phyloP scores from a whole-genome alignment of 2,797 vertebrate genomes.

The Decapterus maruadsi region DNA sequence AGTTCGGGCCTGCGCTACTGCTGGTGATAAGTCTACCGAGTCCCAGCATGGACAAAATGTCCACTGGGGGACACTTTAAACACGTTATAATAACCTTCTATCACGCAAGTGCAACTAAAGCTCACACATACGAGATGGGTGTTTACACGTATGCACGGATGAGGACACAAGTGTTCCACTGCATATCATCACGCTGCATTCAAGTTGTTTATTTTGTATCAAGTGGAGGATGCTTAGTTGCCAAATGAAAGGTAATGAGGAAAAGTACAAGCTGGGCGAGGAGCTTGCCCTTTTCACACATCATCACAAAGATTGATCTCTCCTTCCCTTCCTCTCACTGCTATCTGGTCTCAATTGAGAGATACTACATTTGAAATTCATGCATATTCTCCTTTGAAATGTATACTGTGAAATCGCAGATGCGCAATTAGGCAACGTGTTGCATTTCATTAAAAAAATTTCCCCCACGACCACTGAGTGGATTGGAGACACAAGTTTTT shows the following conservation, averaged over 20 bases:
- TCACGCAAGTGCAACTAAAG: slow-evolving; percentile 54
- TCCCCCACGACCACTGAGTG: slow-evolving; percentile 58
- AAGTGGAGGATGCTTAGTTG: slow-evolving; percentile 67
- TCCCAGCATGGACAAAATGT: slow-evolving; percentile 64
- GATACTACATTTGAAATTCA: slow-evolving; percentile 76
- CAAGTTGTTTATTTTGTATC: slow-evolving; percentile 70
- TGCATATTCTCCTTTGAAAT: slow-evolving; percentile 77
- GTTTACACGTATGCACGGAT: slow-evolving; percentile 53
- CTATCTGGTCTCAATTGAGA: slow-evolving; percentile 70
- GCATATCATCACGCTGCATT: slow-evolving; percentile 36
- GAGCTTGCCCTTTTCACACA: slow-evolving; percentile 78
- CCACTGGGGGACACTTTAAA: slow-evolving; percentile 70
- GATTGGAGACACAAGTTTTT: slow-evolving; percentile 72
- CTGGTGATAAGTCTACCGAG: slow-evolving; percentile 66
- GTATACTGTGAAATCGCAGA: slow-evolving; percentile 56
- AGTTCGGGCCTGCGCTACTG: slow-evolving; percentile 35
- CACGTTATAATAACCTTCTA: slow-evolving; percentile 65
- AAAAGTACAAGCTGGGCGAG: slow-evolving; percentile 71
- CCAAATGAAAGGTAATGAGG: slow-evolving; percentile 82
- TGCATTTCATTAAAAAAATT: slow-evolving; percentile 81
- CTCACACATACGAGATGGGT: slow-evolving; percentile 44
- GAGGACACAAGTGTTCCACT: slow-evolving; percentile 42
- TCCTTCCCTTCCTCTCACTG: slow-evolving; percentile 65
- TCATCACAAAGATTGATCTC: slow-evolving; percentile 79
- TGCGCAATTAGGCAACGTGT: slow-evolving; percentile 77